Conservation (phyloP, 2,113 vertebrate genomes). For the Aldabrachelys gigantea region DNA sequence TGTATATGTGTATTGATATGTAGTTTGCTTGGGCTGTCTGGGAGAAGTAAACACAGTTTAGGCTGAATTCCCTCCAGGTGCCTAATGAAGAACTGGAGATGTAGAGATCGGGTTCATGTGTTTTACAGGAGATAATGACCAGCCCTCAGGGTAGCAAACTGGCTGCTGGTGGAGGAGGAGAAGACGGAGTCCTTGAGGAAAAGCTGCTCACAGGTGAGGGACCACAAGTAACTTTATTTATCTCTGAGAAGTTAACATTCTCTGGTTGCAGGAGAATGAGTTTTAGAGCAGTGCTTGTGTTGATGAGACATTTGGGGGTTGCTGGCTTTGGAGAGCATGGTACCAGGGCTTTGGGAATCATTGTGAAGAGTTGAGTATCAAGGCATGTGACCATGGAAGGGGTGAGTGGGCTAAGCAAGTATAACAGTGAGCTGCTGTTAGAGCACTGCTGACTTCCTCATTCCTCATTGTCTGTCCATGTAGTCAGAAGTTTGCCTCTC, state of each 20-base stretch:
- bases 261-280: background rate
- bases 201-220: slow-evolving; percentile 59
- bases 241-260: background rate
- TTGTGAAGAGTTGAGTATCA: background rate
- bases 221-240: background rate
- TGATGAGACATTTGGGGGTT: background rate
- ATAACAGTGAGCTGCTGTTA: background rate
- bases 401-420: background rate
- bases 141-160: slow-evolving; percentile 75
- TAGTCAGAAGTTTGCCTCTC: background rate
- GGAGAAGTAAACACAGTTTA: background rate
- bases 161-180: slow-evolving; percentile 65
- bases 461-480: background rate
- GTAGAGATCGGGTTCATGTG: background rate
- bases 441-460: background rate
- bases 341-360: background rate
- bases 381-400: background rate
- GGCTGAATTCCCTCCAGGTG: background rate
- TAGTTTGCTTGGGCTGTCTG: background rate
- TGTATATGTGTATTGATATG: background rate
- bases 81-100: background rate
- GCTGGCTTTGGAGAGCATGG: background rate
- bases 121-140: slow-evolving; percentile 83
- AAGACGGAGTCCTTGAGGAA: slow-evolving; percentile 59
- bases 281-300: background rate